Base-by-base conservation (phyloP, 2,888 invertebrate genomes). In the Rhagonycha fulva region DNA sequence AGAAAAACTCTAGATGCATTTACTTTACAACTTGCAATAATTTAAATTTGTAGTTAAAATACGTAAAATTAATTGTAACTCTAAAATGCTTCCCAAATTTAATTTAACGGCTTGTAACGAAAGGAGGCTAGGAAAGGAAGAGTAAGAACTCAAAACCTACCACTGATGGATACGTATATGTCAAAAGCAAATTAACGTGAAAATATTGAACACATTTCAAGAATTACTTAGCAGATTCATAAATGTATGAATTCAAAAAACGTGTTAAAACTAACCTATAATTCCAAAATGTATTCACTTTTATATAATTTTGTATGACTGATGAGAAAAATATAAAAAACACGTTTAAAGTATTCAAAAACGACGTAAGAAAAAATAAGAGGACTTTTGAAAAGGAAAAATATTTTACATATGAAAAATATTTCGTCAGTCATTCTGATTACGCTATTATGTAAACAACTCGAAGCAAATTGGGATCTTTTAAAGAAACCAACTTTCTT, bases 391-490 rank as follows among this genome's bases (percentile, higher is more conserved):
- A n/a, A 47, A 63, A 60, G 71, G 68, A 70, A 72, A 71, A 71
- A 72, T 72, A 67, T 62, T 72, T 72, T 75, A 60, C 72, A 71
- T 69, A 69, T 72, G 74, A 74, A 77, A 72, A 72, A 77, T 77
- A 77, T 75, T 77, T 77, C 67, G 77, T 75, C 75, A 78, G 72
- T 75, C 75, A 75, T 75, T 75, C 79, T 80, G 80, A 80, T 80
- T 80, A 78, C 79, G 78, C 80, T 75, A 78, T 80, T 80, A 80
- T 80, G 80, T 80, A 80, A 80, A 80, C 76, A 75, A 78, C 75
- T 72, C 72, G 74, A 76, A 78, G 75, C 80, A 80, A 80, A 80
- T 80, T 80, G 79, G 76, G 77, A 74, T 76, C 77, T 80, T 78
- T 78, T 77, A 76, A 47, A 76, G 69, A 73, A 80, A 77, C 76